phyloP scores from a whole-genome alignment of 2,888 invertebrate genomes.

The Brachycybe producta region DNA sequence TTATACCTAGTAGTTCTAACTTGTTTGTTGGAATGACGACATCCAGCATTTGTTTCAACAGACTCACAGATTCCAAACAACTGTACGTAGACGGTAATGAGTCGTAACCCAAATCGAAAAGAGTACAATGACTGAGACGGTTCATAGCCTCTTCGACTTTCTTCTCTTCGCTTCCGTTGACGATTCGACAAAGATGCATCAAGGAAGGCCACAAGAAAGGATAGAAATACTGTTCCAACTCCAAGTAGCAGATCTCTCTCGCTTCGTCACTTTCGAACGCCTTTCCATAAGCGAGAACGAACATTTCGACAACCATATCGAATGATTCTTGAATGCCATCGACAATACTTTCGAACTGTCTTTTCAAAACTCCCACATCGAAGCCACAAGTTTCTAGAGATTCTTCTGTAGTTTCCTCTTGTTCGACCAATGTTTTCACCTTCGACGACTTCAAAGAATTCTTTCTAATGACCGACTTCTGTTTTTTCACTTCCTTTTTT shows the following conservation, averaged over 20 bases:
- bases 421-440: background rate
- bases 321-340: conserved; percentile 1
- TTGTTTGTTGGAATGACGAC: conserved; percentile 12
- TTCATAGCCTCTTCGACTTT: conserved; percentile 5
- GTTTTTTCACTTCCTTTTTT: conserved; percentile 3
- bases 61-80: background rate
- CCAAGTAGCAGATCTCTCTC: conserved; percentile 10
- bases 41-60: background rate
- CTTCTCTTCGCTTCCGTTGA: conserved; percentile 7
- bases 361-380: conserved; percentile 12
- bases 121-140: background rate
- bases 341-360: conserved; percentile 14
- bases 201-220: conserved; percentile 10
- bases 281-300: conserved; percentile 15
- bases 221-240: conserved; percentile 15
- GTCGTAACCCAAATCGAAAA: conserved; percentile 8
- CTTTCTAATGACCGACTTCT: conserved; percentile 5
- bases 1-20: conserved; percentile 16
- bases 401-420: background rate
- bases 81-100: background rate
- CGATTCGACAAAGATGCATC: conserved; percentile 4
- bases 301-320: conserved; percentile 7
- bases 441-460: conserved; percentile 2
- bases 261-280: conserved; percentile 3
- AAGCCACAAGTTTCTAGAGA: background rate